Evolutionary conservation across 30 jellyfish, hydroid and myxozoan species (phyloP).

Genomic region (Pelagia noctiluca): DNA sequence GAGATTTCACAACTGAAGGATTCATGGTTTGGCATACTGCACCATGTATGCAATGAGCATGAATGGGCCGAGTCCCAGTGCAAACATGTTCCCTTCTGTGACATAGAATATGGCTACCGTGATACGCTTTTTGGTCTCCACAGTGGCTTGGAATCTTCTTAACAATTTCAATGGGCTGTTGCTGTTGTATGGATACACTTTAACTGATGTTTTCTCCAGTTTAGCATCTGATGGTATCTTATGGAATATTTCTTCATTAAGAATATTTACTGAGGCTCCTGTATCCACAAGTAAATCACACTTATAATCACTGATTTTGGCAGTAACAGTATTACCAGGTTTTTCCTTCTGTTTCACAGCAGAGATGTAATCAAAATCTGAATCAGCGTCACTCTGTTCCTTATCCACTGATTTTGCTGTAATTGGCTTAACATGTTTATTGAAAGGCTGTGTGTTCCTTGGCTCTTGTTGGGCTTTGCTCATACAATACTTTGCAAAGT

Average conservation of each 20-base stretch:
- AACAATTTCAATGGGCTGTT: slow-evolving; percentile 51
- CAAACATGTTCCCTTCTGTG: slow-evolving; percentile 50
- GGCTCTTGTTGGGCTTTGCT: slow-evolving; percentile 47
- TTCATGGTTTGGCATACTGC: slow-evolving; percentile 29
- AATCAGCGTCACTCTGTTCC: slow-evolving; percentile 50
- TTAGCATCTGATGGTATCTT: slow-evolving; percentile 30
- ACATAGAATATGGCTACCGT: slow-evolving; percentile 55
- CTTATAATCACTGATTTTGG: slow-evolving; percentile 42
- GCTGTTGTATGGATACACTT: slow-evolving; percentile 62
- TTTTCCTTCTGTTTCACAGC: slow-evolving; percentile 42
- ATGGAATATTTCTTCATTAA: slow-evolving; percentile 33
- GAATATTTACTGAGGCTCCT: slow-evolving; percentile 54
- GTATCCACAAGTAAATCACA: slow-evolving; percentile 56
- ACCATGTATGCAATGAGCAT: slow-evolving; percentile 25
- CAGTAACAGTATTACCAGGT: slow-evolving; percentile 56
- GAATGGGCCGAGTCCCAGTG: slow-evolving; percentile 16
- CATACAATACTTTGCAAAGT: slow-evolving; percentile 44
- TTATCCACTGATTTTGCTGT: slow-evolving; percentile 15
- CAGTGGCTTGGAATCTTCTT: slow-evolving; percentile 64
- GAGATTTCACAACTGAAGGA: slow-evolving; percentile 4
- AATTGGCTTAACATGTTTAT: slow-evolving; percentile 52
- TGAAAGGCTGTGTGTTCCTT: slow-evolving; percentile 43
- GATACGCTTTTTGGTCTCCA: slow-evolving; percentile 58
- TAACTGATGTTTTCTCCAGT: slow-evolving; percentile 41
- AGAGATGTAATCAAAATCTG: slow-evolving; percentile 55